Conservation (phyloP, 2,797 vertebrate genomes). For the Gallinago nigripennis region DNA sequence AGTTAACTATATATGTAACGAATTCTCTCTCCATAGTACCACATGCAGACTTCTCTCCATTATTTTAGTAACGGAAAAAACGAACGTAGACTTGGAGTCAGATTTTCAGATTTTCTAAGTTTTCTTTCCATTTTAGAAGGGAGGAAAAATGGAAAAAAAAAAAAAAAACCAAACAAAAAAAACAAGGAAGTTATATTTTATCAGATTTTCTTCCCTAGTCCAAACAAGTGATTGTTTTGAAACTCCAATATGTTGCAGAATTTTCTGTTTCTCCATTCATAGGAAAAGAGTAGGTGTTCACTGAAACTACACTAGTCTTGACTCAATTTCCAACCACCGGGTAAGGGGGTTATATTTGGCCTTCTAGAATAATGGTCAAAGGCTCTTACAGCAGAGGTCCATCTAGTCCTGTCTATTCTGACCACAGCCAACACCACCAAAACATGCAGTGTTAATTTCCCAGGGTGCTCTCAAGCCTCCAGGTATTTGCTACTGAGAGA, state of each 20-base stretch:
- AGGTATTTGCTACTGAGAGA: neutral
- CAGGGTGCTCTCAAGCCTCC: rapidly evolving
- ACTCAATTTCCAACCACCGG: neutral
- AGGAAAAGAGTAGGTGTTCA: neutral
- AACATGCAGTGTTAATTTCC: neutral
- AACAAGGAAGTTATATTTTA: neutral
- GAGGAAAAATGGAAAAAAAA: too few relatives aligned
- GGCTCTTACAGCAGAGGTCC: neutral
- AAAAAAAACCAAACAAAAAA: neutral
- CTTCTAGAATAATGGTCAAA: neutral
- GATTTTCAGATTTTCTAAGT: neutral
- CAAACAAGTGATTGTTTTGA: neutral
- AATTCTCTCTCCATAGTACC: neutral
- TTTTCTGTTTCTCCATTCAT: neutral
- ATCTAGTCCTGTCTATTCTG: neutral
- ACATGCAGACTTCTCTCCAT: neutral
- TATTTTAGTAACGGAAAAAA: neutral
- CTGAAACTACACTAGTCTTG: neutral
- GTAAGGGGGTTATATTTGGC: rapidly evolving
- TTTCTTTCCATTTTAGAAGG: neutral
- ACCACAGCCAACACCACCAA: neutral
- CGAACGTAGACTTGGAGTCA: neutral
- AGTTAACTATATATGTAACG: neutral
- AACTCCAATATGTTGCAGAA: neutral
- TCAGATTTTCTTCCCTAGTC: neutral